A percentile compares a stretch with the other conserved stretches of the same genome.
phyloP scores from a whole-genome alignment of 2,113 vertebrate species.

The Vicugna pacos region DNA sequence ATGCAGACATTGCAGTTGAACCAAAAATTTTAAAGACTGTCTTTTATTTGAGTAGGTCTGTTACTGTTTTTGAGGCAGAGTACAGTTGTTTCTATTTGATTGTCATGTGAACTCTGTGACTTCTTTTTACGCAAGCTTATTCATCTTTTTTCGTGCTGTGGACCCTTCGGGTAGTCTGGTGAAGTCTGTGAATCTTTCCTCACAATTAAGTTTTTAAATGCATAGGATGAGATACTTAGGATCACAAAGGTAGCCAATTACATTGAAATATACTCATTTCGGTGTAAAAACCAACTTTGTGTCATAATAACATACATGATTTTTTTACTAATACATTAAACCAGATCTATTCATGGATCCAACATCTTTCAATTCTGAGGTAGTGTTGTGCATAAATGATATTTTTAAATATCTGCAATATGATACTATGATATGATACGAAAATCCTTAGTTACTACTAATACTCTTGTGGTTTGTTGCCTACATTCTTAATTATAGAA shows the following conservation, averaged over 20 bases:
- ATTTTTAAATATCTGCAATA: neutral
- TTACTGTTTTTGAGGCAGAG: neutral
- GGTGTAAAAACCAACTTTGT: slow-evolving; percentile 37
- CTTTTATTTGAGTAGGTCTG: neutral
- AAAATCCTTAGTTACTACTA: slow-evolving; percentile 1
- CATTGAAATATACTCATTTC: slow-evolving; percentile 32
- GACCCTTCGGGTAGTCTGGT: neutral
- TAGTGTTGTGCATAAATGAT: too few species aligned
- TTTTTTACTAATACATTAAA: slow-evolving; percentile 28
- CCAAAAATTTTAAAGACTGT: slow-evolving; percentile 10
- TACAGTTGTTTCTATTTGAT: neutral
- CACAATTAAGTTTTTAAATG: slow-evolving; percentile 32
- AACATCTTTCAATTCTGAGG: too few species aligned
- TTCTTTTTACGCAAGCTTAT: neutral
- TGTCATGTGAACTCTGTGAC: neutral
- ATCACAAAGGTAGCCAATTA: neutral
- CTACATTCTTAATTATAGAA: slow-evolving; percentile 1
- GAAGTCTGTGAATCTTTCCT: neutral
- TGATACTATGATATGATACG: neutral
- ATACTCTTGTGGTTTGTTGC: slow-evolving; percentile 7
- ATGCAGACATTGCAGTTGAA: neutral
- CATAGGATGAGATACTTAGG: slow-evolving; percentile 7
- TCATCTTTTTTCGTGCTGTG: neutral
- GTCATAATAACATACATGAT: neutral
- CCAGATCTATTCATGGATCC: neutral